Conservation (phyloP, 2,888 invertebrate species). For the Acanthosepion lycidas region DNA sequence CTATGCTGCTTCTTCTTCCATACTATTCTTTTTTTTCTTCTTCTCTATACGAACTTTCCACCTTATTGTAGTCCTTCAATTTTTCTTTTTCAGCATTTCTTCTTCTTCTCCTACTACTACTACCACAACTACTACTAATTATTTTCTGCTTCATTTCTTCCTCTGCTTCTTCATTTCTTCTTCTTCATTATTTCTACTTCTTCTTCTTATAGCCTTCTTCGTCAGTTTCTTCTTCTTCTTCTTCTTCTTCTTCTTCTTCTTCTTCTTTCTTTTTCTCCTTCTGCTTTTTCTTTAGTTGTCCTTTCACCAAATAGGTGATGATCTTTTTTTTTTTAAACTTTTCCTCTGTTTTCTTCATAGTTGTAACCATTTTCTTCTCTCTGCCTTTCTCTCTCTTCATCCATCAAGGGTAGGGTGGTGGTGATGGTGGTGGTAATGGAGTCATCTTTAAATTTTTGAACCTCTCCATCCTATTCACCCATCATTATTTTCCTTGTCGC, state of each 20-base stretch:
- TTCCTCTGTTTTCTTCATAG: background rate
- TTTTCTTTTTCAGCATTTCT: background rate
- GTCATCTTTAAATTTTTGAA: background rate
- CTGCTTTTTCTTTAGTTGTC: no score
- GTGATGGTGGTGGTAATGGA: no score
- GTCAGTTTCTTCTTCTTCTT: background rate
- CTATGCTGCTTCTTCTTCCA: no score
- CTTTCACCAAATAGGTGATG: no score
- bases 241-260: no score
- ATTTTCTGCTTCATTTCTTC: background rate
- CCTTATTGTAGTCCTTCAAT: rapidly evolving
- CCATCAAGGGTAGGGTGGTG: no score
- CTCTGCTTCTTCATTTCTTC: background rate
- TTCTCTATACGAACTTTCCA: no score
- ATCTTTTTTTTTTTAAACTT: no score
- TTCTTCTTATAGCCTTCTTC: background rate
- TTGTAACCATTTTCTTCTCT: background rate
- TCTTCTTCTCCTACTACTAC: background rate
- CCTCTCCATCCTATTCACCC: background rate
- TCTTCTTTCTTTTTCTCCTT: no score
- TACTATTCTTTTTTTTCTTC: background rate
- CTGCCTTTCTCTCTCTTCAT: no score
- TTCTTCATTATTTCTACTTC: background rate
- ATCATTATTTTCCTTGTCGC: background rate
- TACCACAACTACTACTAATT: no score